A percentile compares a stretch with the other conserved stretches of the same genome.
Evolutionary conservation across 2,888 invertebrate species (phyloP).

Genomic region (Drosophila falleni): DNA sequence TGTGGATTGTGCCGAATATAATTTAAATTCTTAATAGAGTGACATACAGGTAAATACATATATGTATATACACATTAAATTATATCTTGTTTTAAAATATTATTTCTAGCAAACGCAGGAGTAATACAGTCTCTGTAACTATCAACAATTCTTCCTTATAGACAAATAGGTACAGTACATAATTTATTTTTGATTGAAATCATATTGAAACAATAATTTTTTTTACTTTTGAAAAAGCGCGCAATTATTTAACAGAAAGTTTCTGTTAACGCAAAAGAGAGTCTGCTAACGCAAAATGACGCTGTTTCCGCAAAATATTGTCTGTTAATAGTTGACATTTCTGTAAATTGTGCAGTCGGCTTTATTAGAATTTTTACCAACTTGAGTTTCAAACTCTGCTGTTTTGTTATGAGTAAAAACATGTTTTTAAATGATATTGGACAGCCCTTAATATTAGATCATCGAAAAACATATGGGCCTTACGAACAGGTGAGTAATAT

Average conservation of each 20-base stretch:
- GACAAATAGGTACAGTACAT: too few relatives aligned
- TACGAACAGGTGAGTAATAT: constrained; percentile 50
- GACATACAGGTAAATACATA: constrained; percentile 43
- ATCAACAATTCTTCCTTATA: too few relatives aligned
- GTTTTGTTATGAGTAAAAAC: not conserved
- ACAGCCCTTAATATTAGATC: constrained; percentile 58
- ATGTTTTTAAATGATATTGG: constrained; percentile 68
- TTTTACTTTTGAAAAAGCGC: not conserved
- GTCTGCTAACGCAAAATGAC: constrained; percentile 1
- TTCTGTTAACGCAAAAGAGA: not conserved
- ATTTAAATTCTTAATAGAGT: constrained; percentile 33
- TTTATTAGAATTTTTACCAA: not conserved
- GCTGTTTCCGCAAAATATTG: not conserved
- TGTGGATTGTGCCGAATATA: constrained; percentile 37
- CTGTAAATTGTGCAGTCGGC: not conserved
- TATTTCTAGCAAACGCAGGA: not conserved
- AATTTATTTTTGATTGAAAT: too few relatives aligned
- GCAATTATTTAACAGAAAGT: not conserved
- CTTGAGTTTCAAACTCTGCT: not conserved
- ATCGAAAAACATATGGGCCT: constrained; percentile 28
- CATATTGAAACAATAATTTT: too few relatives aligned
- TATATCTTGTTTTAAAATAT: not conserved
- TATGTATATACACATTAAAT: constrained; percentile 25
- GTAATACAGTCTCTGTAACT: too few relatives aligned
- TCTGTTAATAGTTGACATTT: not conserved